Base-by-base conservation (phyloP, 2,888 invertebrate species). In the Eremobia ochroleuca region DNA sequence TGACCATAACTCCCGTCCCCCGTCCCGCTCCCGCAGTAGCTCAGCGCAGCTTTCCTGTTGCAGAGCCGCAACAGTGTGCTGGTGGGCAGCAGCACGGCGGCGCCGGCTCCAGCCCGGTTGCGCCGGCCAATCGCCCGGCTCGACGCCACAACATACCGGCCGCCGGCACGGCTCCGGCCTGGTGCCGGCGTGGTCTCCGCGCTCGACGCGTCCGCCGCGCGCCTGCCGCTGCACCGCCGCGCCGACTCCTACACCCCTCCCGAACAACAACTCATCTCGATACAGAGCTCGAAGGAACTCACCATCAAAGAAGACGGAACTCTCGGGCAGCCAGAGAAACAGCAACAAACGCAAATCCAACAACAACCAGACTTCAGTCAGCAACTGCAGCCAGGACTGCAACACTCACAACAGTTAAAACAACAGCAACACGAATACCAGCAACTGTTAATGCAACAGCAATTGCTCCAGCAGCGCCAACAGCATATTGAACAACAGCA, bases 31-130 rank as follows among this genome's bases (percentile, higher is more conserved):
- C 71, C 78, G 68, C 85, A 85, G 89, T 90, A 80, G 92, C 93
- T 95, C 94, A 95, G 95, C 92, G 91, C 94, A 91, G 92, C 91
- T 94, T 95, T 95, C 93, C 92, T 97, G 96, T 97, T 97, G 96
- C 97, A 97, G 97, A 97, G 93, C 92, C 96, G 96, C 94, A 96
- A 96, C 95, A 92, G 88, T 88, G 96, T 93, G 92, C 95, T 96
- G 94, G 90, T 87, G 87, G 91, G 88, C 79, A 89, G 79, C 72
- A 61, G 77, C 77, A 46, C 82, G 64, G 73, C 79, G 73, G 77
- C 78, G 75, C 71, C 85, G 67, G 81, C 85, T 49, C 89, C 86
- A 81, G 85, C 88, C 74, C 91, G 89, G 82, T 90, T 90, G 64
- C 91, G 90, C 34, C 73, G 69, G 21, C 89, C 91, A 81, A 74